Conservation (phyloP, 2,888 invertebrate genomes). For the Trachelus iudaicus region DNA sequence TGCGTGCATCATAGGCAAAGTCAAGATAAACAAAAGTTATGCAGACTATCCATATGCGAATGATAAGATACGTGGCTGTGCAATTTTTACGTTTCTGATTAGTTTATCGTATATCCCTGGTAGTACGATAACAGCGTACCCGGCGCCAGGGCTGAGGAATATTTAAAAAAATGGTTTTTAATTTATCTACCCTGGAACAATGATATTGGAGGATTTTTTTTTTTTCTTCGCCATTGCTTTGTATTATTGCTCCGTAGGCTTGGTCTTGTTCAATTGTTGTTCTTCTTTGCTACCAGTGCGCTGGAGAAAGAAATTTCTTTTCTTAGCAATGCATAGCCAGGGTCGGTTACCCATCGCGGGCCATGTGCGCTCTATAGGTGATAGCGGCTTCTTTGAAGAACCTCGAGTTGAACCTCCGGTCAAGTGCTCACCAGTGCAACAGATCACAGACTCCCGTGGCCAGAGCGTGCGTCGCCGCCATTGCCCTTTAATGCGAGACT, state of each 20-base stretch:
- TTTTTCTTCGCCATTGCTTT: no score
- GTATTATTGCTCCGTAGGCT: no score
- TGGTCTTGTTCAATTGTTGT: not conserved
- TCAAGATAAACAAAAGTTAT: slow-evolving; percentile 31
- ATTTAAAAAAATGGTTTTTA: not conserved
- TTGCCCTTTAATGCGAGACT: not conserved
- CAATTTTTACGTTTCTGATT: slow-evolving; percentile 34
- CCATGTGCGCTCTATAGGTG: slow-evolving; percentile 60
- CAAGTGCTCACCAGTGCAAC: slow-evolving; percentile 41
- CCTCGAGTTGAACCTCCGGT: slow-evolving; percentile 37
- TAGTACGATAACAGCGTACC: not conserved
- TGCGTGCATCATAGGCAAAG: slow-evolving; percentile 22
- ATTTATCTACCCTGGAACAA: not conserved
- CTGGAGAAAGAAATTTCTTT: not conserved
- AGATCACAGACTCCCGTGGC: slow-evolving; percentile 20
- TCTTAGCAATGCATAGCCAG: not conserved
- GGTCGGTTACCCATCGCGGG: slow-evolving; percentile 31
- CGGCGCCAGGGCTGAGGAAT: not conserved
- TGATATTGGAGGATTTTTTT: no score
- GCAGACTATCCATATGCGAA: slow-evolving; percentile 29
- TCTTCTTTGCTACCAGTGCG: not conserved
- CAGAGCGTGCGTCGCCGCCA: slow-evolving; percentile 11
- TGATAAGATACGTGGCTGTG: slow-evolving; percentile 35
- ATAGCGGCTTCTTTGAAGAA: slow-evolving; percentile 61
- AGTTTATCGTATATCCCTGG: slow-evolving; percentile 31